Conservation (phyloP, 2,888 invertebrate species). For the Chrysotoxum bicinctum region DNA sequence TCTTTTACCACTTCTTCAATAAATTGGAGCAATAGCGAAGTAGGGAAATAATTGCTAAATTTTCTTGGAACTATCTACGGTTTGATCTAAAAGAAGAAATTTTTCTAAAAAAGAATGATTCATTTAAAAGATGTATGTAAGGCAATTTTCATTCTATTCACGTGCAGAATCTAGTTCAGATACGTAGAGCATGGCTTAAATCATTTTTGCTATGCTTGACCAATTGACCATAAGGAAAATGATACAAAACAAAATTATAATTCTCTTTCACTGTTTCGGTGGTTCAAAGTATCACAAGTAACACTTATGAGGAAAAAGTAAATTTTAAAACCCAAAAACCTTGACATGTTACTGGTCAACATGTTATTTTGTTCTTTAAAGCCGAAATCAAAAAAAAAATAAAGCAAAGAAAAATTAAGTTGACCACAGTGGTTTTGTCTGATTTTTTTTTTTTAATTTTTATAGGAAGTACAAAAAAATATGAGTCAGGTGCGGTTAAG, state of each 20-base stretch:
- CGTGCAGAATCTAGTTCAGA: constrained; percentile 55
- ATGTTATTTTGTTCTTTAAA: background rate
- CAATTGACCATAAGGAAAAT: constrained; percentile 56
- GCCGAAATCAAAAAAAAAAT: background rate
- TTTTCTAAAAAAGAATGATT: background rate
- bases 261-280: background rate
- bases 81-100: constrained; percentile 30
- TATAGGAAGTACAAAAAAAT: constrained; percentile 21
- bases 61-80: constrained; percentile 6
- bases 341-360: background rate
- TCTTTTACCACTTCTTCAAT: background rate
- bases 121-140: background rate
- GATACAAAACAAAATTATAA: background rate
- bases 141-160: constrained; percentile 50
- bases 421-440: background rate
- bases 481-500: constrained; percentile 41
- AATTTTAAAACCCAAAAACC: background rate
- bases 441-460: constrained; percentile 5
- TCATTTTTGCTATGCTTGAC: constrained; percentile 26
- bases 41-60: constrained; percentile 1
- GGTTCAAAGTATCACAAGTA: background rate
- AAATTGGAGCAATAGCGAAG: background rate
- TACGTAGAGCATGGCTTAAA: background rate
- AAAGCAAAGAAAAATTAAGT: background rate
- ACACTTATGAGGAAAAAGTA: background rate